These are phyloP conservation scores for mouse (Mus musculus) DNA, from an alignment of 2,113 vertebrate species.

Conservation along the genomic window DNA sequence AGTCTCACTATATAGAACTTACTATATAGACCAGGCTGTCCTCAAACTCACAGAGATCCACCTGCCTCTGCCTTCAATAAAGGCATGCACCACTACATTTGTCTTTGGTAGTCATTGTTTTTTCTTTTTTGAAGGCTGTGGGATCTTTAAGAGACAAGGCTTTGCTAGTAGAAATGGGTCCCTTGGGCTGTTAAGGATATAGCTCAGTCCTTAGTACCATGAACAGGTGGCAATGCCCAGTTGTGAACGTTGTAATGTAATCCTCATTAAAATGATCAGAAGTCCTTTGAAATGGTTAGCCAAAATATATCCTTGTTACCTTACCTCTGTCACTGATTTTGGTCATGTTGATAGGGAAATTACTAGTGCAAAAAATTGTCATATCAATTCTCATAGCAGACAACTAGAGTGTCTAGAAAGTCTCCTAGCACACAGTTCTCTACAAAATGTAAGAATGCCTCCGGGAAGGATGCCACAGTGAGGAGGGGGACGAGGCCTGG, in stretches of 20 bases:
- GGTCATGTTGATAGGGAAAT: no score
- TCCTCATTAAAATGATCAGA: neutral
- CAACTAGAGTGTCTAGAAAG: neutral
- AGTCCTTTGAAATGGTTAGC: neutral
- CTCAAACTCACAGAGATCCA: neutral
- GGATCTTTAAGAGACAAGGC: neutral
- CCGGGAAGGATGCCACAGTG: accelerated
- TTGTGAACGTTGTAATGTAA: neutral
- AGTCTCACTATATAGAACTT: neutral
- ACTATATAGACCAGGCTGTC: neutral
- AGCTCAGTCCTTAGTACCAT: neutral
- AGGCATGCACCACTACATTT: neutral
- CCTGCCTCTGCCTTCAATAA: neutral
- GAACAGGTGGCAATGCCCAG: no score
- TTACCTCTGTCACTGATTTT: neutral
- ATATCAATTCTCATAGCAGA: neutral
- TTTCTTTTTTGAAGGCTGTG: neutral
- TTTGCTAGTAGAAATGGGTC: neutral
- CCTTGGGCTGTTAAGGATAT: neutral
- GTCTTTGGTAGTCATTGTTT: neutral
- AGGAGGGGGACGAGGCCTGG: neutral
- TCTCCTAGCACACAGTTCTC: neutral
- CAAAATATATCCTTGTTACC: neutral
- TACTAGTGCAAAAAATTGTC: neutral
- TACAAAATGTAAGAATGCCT: neutral